phyloP scores from a whole-genome alignment of 2,888 invertebrate genomes.

The Tanaodytes sp. region DNA sequence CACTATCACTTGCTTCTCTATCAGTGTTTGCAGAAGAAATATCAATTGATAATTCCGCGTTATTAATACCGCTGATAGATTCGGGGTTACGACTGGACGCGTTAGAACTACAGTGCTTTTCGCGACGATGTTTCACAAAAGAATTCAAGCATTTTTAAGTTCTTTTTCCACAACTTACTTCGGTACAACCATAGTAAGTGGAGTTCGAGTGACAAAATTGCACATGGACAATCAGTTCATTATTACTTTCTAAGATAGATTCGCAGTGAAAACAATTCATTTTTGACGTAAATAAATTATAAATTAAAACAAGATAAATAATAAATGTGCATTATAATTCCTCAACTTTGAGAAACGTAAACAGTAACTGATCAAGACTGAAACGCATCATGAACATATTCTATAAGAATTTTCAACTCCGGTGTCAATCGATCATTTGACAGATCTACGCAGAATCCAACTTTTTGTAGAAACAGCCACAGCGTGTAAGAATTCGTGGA shows the following conservation, averaged over 20 bases:
- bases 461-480: constrained; percentile 9
- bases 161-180: constrained; percentile 8
- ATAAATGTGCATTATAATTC: not conserved
- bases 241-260: too few relatives aligned
- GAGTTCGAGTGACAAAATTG: constrained; percentile 1
- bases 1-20: not conserved
- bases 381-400: not conserved
- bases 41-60: not conserved
- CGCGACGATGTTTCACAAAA: constrained; percentile 4
- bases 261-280: too few relatives aligned
- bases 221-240: not conserved
- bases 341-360: not conserved
- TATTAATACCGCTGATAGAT: not conserved
- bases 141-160: constrained; percentile 3
- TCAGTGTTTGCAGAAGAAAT: not conserved
- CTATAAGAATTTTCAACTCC: not conserved
- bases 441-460: not conserved
- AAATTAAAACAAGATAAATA: not conserved
- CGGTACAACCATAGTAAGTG: constrained; percentile 4
- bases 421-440: not conserved
- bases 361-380: not conserved
- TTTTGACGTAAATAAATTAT: not conserved
- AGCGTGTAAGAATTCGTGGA: not conserved
- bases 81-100: not conserved
- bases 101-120: not conserved